phyloP scores from a whole-genome alignment of 2,888 invertebrate genomes.

The Apamea crenata region DNA sequence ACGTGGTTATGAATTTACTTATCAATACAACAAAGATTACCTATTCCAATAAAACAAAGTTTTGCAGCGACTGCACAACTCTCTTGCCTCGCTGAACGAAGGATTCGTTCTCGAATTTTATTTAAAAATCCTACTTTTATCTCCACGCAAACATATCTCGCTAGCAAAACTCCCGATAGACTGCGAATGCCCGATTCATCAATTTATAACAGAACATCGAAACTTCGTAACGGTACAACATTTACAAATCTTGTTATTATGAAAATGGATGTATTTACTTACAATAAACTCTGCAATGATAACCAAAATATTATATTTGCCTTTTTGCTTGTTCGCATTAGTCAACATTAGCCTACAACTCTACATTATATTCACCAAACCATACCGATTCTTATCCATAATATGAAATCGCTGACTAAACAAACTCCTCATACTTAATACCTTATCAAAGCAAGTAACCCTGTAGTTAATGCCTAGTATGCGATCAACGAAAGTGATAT shows the following conservation, averaged over 20 bases:
- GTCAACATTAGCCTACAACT: not conserved
- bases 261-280: not conserved
- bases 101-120: not conserved
- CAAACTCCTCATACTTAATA: slow-evolving; percentile 20
- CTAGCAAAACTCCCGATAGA: not conserved
- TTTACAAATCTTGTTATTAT: not conserved
- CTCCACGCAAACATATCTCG: not conserved
- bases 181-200: slow-evolving; percentile 18
- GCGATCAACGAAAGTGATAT: slow-evolving; percentile 64
- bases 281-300: not conserved
- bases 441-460: slow-evolving; percentile 24
- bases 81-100: not conserved
- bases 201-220: slow-evolving; percentile 23
- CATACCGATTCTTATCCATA: not conserved
- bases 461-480: slow-evolving; percentile 54
- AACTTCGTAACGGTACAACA: slow-evolving; percentile 1
- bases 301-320: not conserved
- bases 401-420: slow-evolving; percentile 29
- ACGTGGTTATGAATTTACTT: not conserved
- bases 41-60: not conserved
- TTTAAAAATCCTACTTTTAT: not conserved
- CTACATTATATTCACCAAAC: not conserved
- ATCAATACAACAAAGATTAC: not conserved
- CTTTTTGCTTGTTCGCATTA: not conserved
- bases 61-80: not conserved